phyloP scores from a whole-genome alignment of 2,888 invertebrate species.

The Mythimna loreyi region DNA sequence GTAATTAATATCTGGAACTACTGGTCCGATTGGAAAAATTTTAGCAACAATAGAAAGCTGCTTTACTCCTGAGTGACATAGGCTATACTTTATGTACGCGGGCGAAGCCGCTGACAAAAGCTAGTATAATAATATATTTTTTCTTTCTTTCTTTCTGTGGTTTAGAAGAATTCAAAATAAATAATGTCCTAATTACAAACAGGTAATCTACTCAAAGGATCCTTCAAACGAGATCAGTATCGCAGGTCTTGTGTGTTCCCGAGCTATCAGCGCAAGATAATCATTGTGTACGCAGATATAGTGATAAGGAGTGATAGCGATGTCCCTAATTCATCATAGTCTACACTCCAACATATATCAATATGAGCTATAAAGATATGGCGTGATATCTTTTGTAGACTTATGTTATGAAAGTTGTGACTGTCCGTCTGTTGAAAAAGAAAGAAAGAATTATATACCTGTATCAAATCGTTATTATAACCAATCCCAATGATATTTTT shows the following conservation, averaged over 20 bases:
- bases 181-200: slow-evolving; percentile 19
- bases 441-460: too few species aligned
- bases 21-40: too few species aligned
- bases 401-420: neutral
- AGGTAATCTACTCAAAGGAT: neutral
- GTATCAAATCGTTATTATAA: too few species aligned
- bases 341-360: slow-evolving; percentile 27
- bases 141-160: too few species aligned
- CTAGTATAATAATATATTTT: too few species aligned
- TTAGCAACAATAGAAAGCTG: too few species aligned
- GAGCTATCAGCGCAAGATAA: slow-evolving; percentile 29
- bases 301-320: slow-evolving; percentile 30
- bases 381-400: neutral
- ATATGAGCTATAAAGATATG: slow-evolving; percentile 25
- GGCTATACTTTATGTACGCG: too few species aligned
- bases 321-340: slow-evolving; percentile 42
- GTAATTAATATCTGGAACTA: too few species aligned
- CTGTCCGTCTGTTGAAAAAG: neutral
- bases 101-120: too few species aligned
- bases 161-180: neutral
- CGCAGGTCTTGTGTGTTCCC: slow-evolving; percentile 9
- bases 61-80: too few species aligned
- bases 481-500: too few species aligned
- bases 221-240: slow-evolving; percentile 32
- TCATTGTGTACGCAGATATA: slow-evolving; percentile 34